These are phyloP conservation scores for Eurosta solidaginis DNA, from an alignment of 1,140 invertebrate genomes.

Conservation along the genomic window DNA sequence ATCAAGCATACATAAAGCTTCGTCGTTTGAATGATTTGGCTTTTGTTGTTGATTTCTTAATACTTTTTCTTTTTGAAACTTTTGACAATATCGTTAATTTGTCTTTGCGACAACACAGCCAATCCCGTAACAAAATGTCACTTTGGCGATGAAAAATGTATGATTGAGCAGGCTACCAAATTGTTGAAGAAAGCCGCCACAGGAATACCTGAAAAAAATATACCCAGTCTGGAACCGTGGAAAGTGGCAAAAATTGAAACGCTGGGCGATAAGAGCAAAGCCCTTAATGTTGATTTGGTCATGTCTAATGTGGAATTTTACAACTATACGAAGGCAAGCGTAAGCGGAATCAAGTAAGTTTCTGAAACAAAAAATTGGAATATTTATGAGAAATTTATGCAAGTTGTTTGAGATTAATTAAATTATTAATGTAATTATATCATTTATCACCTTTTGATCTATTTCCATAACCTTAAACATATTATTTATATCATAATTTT, in stretches of 20 bases:
- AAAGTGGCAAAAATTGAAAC: slow-evolving; percentile 1
- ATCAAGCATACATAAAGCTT: too few relatives aligned
- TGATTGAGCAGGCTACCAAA: background rate
- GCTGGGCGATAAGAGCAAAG: slow-evolving; percentile 12
- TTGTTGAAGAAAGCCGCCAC: background rate
- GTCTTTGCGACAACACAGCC: too few relatives aligned
- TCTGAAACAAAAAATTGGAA: background rate
- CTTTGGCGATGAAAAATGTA: slow-evolving; percentile 15
- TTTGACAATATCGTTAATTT: too few relatives aligned
- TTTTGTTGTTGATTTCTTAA: too few relatives aligned
- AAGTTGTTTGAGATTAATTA: too few relatives aligned
- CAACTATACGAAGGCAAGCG: background rate
- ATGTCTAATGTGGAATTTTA: background rate
- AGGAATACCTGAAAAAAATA: background rate
- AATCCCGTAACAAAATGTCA: slow-evolving; percentile 6
- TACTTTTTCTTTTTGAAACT: too few relatives aligned
- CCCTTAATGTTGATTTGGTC: background rate
- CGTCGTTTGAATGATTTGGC: too few relatives aligned
- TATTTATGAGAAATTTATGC: too few relatives aligned
- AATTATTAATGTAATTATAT: too few relatives aligned
- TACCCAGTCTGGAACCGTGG: background rate
- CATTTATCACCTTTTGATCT: too few relatives aligned
- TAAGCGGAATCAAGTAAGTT: background rate
- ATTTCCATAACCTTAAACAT: too few relatives aligned
- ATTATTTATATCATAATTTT: too few relatives aligned